These are phyloP conservation scores for Aegithalos caudatus DNA, from an alignment of 2,113 vertebrate genomes.

Conservation along the genomic window DNA sequence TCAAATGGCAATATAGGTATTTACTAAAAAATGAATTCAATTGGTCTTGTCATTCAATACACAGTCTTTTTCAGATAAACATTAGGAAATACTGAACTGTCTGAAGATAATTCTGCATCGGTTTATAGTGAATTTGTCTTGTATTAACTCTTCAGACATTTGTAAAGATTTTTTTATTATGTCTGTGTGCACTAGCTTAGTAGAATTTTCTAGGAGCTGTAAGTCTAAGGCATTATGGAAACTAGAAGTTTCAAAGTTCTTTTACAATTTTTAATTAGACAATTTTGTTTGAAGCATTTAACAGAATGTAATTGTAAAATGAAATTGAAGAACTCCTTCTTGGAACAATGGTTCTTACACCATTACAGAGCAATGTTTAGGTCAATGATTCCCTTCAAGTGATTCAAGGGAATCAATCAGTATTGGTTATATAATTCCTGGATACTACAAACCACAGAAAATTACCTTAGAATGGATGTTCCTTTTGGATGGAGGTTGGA, in stretches of 20 bases:
- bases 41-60: neutral
- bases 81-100: neutral
- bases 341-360: neutral
- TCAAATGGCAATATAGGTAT: neutral
- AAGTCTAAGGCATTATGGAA: neutral
- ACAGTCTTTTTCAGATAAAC: neutral
- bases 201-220: neutral
- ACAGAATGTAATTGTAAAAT: neutral
- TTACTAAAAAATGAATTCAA: neutral
- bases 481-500: neutral
- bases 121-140: neutral
- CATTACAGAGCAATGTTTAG: neutral
- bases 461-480: neutral
- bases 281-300: neutral
- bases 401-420: neutral
- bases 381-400: neutral
- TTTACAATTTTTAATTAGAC: neutral
- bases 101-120: neutral
- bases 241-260: neutral
- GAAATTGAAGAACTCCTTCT: neutral
- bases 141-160: neutral
- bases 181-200: neutral
- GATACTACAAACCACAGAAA: neutral
- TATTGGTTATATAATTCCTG: neutral
- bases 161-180: neutral